phyloP scores from a whole-genome alignment of 2,113 vertebrate species.

The Phocoena sinus region DNA sequence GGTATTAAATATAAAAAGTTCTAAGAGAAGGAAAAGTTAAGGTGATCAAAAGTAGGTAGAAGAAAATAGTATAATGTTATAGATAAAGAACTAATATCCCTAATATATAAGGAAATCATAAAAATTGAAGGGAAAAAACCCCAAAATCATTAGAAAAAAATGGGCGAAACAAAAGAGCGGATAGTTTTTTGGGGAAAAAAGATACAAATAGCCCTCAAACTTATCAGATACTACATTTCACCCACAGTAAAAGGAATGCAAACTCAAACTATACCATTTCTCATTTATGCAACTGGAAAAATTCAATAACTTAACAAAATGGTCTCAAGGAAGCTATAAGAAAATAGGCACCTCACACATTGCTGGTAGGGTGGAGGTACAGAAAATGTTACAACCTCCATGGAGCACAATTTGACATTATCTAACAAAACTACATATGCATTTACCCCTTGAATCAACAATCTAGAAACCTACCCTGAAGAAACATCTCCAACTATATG shows the following conservation, averaged over 20 bases:
- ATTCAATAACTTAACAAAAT: neutral
- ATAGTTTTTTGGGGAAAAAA: neutral
- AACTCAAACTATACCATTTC: neutral
- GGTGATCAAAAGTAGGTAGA: neutral
- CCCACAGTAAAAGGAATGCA: neutral
- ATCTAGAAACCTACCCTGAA: neutral
- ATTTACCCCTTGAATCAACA: neutral
- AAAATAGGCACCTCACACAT: neutral
- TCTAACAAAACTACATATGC: neutral
- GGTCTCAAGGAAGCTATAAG: neutral
- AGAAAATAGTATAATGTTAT: neutral
- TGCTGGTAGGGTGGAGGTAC: accelerated
- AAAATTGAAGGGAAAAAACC: neutral
- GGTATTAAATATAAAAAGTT: neutral
- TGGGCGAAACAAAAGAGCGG: neutral
- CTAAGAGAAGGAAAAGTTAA: neutral
- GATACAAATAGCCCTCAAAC: neutral
- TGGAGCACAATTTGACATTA: neutral
- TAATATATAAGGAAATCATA: neutral
- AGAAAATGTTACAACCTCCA: neutral
- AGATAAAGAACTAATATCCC: neutral
- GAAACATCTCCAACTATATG: neutral
- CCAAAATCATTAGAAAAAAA: neutral
- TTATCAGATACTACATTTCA: conserved; percentile 8
- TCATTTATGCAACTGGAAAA: conserved; percentile 5